Conservation (phyloP, 2,888 invertebrate species). For the Epinotia brunnichana region DNA sequence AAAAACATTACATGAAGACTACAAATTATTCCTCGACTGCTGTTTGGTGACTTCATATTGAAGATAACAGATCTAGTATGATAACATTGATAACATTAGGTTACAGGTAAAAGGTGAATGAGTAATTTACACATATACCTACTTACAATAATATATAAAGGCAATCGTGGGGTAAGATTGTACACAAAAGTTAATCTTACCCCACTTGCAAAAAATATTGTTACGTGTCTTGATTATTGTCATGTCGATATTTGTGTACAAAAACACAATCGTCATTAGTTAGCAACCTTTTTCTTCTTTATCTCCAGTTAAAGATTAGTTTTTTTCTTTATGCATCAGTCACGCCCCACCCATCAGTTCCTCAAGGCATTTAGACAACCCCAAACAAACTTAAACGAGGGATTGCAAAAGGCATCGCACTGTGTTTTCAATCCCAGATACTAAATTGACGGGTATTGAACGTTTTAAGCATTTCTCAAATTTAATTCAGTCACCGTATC, state of each 20-base stretch:
- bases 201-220: not conserved
- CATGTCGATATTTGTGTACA: slow-evolving; percentile 2
- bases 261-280: not conserved
- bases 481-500: too few species aligned
- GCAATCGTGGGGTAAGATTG: not conserved
- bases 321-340: not conserved
- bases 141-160: not conserved
- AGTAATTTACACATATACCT: not conserved
- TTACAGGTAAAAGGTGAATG: not conserved
- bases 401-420: too few species aligned
- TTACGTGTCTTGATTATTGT: not conserved
- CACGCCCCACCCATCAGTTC: not conserved
- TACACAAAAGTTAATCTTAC: not conserved
- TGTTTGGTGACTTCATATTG: too few species aligned
- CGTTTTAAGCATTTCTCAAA: too few species aligned
- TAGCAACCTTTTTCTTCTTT: not conserved
- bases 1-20: too few species aligned
- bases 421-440: too few species aligned
- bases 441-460: too few species aligned
- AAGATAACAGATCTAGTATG: not conserved
- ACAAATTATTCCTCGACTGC: too few species aligned
- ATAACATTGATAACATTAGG: not conserved
- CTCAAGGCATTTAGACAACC: too few species aligned
- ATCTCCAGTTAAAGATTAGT: not conserved
- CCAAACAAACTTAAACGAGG: too few species aligned